These are phyloP conservation scores for Zaprionus gabonicus DNA, from an alignment of 1,140 invertebrate genomes.

Conservation along the genomic window DNA sequence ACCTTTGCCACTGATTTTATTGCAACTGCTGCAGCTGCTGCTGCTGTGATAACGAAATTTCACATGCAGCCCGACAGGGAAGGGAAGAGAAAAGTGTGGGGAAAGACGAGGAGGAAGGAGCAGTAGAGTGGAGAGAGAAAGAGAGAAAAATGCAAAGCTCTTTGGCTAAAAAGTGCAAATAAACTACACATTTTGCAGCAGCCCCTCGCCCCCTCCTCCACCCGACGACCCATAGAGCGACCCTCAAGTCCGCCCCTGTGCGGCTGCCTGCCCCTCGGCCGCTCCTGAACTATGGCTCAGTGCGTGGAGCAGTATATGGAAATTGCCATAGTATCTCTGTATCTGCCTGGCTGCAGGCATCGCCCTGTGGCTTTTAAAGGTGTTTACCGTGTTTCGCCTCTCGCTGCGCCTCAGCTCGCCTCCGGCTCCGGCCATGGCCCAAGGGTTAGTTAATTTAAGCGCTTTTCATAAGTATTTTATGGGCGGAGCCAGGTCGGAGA, in stretches of 20 bases:
- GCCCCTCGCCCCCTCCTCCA: background rate
- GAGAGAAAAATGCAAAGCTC: slow-evolving; percentile 69
- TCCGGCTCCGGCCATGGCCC: slow-evolving; percentile 11
- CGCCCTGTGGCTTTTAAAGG: slow-evolving; percentile 67
- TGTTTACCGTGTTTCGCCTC: slow-evolving; percentile 73
- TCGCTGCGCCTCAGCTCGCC: background rate
- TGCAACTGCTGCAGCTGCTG: slow-evolving; percentile 71
- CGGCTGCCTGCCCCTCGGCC: background rate
- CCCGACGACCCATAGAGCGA: background rate
- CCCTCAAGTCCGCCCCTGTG: background rate
- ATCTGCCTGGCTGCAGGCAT: slow-evolving; percentile 70
- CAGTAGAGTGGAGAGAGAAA: background rate
- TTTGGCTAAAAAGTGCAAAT: slow-evolving; percentile 81
- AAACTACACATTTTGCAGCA: slow-evolving; percentile 75
- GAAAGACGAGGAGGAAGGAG: background rate
- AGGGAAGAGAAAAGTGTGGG: background rate
- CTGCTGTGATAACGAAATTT: slow-evolving; percentile 73
- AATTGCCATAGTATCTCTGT: slow-evolving; percentile 54
- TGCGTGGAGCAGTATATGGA: slow-evolving; percentile 46
- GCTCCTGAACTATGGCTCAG: slow-evolving; percentile 36
- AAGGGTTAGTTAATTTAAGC: slow-evolving; percentile 79
- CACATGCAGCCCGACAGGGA: slow-evolving; percentile 54
- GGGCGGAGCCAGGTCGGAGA: background rate
- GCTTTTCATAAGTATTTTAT: slow-evolving; percentile 80
- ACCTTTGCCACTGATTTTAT: slow-evolving; percentile 82